These are phyloP conservation scores for Pogonus chalceus DNA, from an alignment of 1,140 invertebrate species.

Conservation along the genomic window DNA sequence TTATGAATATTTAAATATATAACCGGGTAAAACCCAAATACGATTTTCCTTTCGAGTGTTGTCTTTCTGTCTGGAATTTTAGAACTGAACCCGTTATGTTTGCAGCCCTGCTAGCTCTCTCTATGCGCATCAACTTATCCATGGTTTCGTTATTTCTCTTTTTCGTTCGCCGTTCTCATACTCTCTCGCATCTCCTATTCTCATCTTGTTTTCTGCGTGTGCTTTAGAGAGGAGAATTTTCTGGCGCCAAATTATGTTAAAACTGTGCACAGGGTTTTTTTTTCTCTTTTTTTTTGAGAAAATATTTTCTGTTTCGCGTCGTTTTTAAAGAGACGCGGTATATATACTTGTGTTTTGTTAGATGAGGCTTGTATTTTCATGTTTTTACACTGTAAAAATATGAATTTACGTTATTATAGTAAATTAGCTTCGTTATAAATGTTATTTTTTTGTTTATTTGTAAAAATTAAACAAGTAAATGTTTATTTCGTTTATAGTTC, in stretches of 20 bases:
- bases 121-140: not conserved
- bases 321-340: not conserved
- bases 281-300: not conserved
- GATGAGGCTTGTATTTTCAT: too few relatives aligned
- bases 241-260: not conserved
- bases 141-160: not conserved
- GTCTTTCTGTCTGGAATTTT: not conserved
- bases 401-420: not conserved
- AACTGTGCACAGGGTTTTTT: too few relatives aligned
- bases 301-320: not conserved
- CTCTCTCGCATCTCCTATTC: not conserved
- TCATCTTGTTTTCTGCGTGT: not conserved
- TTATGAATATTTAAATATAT: too few relatives aligned
- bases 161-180: not conserved
- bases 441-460: not conserved
- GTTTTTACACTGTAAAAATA: not conserved
- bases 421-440: not conserved
- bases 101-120: not conserved
- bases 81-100: not conserved
- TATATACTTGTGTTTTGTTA: too few relatives aligned
- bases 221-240: not conserved
- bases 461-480: too few relatives aligned
- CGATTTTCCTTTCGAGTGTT: too few relatives aligned
- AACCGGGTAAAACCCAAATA: too few relatives aligned
- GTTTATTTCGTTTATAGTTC: too few relatives aligned